These are phyloP conservation scores for Sebastes vulpes DNA, from an alignment of 2,797 vertebrate species.

Conservation along the genomic window DNA sequence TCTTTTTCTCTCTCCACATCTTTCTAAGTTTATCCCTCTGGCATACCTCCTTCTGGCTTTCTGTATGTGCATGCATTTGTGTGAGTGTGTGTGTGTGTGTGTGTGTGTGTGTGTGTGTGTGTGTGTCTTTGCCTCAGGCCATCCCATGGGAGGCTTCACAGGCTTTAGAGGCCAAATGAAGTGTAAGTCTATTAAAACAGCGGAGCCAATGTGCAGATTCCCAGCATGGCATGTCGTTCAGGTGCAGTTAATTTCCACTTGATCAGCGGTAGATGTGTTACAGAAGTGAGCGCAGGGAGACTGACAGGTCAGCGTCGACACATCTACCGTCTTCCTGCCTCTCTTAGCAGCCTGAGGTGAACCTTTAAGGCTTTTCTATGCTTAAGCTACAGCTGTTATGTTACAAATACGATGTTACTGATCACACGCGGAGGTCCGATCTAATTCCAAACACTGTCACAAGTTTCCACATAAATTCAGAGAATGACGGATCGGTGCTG, in stretches of 20 bases:
- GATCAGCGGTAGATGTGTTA: slow-evolving; percentile 79
- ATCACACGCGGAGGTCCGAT: slow-evolving; percentile 37
- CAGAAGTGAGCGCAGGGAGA: slow-evolving; percentile 43
- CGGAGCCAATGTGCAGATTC: slow-evolving; percentile 84
- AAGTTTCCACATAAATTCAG: slow-evolving; percentile 67
- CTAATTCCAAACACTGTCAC: slow-evolving; percentile 66
- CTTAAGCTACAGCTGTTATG: slow-evolving; percentile 20
- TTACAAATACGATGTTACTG: slow-evolving; percentile 7
- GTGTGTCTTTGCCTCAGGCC: slow-evolving; percentile 70
- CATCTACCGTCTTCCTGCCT: slow-evolving; percentile 2
- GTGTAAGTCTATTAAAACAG: slow-evolving; percentile 90
- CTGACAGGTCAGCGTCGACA: slow-evolving; percentile 55
- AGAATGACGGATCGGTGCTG: slow-evolving; percentile 54
- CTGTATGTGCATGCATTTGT: slow-evolving; percentile 68
- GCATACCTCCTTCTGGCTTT: slow-evolving; percentile 53
- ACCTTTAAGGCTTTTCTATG: background rate
- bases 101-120: slow-evolving; percentile 17
- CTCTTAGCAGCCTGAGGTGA: slow-evolving; percentile 24
- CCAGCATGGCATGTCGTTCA: slow-evolving; percentile 83
- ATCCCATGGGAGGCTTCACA: slow-evolving; percentile 89
- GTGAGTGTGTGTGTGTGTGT: slow-evolving; percentile 1
- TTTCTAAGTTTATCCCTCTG: slow-evolving; percentile 40
- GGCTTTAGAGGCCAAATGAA: slow-evolving; percentile 92
- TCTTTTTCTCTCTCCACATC: slow-evolving; percentile 1
- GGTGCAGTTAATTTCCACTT: slow-evolving; percentile 85